phyloP scores from a whole-genome alignment of 2,888 invertebrate genomes.

The Tenodera sinensis region DNA sequence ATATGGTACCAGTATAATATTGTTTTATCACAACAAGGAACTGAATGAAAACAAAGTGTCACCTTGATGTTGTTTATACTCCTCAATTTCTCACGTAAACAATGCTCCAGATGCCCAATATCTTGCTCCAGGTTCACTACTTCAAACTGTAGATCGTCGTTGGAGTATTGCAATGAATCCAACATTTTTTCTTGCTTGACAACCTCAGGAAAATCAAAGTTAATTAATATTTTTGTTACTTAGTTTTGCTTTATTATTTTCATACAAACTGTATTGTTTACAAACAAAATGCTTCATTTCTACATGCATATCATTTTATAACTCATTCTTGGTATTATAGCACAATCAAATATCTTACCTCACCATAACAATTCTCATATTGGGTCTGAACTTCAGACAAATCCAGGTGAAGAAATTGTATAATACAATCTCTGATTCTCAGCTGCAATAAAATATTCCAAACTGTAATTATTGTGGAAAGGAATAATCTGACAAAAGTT shows the following conservation, averaged over 20 bases:
- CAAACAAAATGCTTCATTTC: too few species aligned
- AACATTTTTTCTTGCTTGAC: constrained; percentile 14
- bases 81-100: neutral
- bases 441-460: neutral
- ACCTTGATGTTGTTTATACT: constrained; percentile 4
- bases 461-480: neutral
- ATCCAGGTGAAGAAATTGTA: neutral
- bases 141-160: constrained; percentile 7
- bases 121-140: constrained; percentile 6
- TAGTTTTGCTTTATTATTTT: neutral
- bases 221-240: neutral
- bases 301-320: too few species aligned
- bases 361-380: neutral
- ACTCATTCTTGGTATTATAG: neutral
- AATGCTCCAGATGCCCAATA: neutral
- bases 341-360: neutral
- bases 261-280: too few species aligned
- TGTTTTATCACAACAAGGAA: neutral
- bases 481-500: too few species aligned
- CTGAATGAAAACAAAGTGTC: neutral
- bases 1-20: too few species aligned
- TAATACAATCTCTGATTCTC: neutral
- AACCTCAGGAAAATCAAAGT: constrained; percentile 10
- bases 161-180: constrained; percentile 7
- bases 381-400: neutral